phyloP scores from a whole-genome alignment of 1,140 invertebrate genomes.

The Trachymyrmex septentrionalis region DNA sequence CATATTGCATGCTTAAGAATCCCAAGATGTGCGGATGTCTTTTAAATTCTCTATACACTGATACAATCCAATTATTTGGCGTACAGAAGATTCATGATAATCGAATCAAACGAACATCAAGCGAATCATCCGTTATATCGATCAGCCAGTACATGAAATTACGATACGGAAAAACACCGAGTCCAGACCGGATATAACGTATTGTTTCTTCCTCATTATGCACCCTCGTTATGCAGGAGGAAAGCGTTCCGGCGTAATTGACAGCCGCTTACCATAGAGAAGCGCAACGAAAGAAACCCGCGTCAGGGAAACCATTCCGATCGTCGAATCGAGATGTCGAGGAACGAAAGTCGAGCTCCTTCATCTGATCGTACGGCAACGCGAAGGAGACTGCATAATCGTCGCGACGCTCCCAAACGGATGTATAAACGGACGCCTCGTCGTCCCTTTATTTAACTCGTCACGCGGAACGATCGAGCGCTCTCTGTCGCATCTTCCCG shows the following conservation, averaged over 20 bases:
- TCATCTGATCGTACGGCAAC: slow-evolving; percentile 32
- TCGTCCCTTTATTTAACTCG: neutral
- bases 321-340: neutral
- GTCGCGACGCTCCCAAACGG: neutral
- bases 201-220: neutral
- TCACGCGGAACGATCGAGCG: slow-evolving; percentile 21
- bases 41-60: neutral
- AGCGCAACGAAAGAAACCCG: slow-evolving; percentile 12
- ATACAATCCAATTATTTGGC: neutral
- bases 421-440: neutral
- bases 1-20: neutral
- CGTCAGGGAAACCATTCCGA: slow-evolving; percentile 45
- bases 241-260: neutral
- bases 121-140: slow-evolving; percentile 21
- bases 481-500: slow-evolving; percentile 20
- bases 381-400: slow-evolving; percentile 17
- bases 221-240: no score
- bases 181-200: neutral
- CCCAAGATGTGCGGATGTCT: neutral
- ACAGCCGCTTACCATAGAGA: slow-evolving; percentile 43
- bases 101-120: slow-evolving; percentile 20
- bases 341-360: neutral
- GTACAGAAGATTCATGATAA: neutral
- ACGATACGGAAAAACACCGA: neutral
- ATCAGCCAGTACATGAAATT: slow-evolving; percentile 9